These are phyloP conservation scores for Poicephalus gulielmi DNA, from an alignment of 2,113 vertebrate species.

Conservation along the genomic window DNA sequence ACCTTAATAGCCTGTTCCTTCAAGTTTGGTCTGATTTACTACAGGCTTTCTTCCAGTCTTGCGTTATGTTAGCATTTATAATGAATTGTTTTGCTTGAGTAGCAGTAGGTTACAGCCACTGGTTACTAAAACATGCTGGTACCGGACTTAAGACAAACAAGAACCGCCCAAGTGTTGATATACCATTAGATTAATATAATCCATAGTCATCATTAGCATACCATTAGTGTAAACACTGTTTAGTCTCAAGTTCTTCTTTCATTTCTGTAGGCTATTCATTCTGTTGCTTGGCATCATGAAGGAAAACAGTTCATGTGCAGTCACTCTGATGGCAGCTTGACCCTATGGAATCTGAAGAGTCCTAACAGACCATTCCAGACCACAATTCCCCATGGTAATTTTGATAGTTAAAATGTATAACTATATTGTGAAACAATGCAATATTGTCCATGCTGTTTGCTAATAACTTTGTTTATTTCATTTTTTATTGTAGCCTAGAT, in stretches of 20 bases:
- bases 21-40: neutral
- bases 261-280: slow-evolving; percentile 91
- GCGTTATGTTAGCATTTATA: neutral
- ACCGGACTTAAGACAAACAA: neutral
- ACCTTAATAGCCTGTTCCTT: neutral
- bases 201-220: neutral
- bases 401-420: neutral
- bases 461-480: neutral
- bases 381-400: slow-evolving; percentile 95
- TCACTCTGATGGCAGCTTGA: slow-evolving; percentile 97
- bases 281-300: slow-evolving; percentile 97
- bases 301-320: slow-evolving; percentile 99
- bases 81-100: neutral
- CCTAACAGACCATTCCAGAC: slow-evolving; percentile 93
- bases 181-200: neutral
- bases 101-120: neutral
- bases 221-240: neutral
- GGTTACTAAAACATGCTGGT: neutral
- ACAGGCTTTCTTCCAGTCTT: neutral
- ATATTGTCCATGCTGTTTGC: neutral
- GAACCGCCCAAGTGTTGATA: neutral
- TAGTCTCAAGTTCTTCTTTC: neutral
- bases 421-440: neutral
- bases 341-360: slow-evolving; percentile 93
- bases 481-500: neutral